Evolutionary conservation across 2,888 invertebrate genomes (phyloP), one percentile per base, ranked within the genome.

Genomic region (Glomeris marginata): DNA sequence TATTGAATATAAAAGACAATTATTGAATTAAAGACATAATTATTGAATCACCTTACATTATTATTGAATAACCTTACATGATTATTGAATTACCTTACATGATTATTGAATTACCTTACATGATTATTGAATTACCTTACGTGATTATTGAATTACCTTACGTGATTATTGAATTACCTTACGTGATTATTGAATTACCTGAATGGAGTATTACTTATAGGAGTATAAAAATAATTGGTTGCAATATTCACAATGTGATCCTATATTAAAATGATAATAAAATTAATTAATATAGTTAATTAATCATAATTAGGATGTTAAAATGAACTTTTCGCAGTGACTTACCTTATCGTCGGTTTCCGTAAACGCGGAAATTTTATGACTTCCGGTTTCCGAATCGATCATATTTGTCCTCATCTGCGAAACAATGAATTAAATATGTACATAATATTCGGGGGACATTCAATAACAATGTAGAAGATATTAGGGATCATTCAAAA

Each of bases 341-440:
- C 8, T 33, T 41, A 47, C 47, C 40, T 41, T 4, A 35, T 49
- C 49, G 4, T 35, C 49, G 8, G 43, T 35, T 20, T 42, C 43
- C 22, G 43, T 37, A 43, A 11, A 43, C 11, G 49, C 45, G 22
- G 15, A 18, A 48, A 47, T 46, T 11, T 41, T 18, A 36, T 51
- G 48, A 6, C 40, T 55, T 35, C 58, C 60, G 21, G 56, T 53
- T 41, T 60, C 54, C 3, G 58, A 57, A 54, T 66, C 60, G 18
- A 68, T 65, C 68, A 69, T 67, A 2, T 59, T 53, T 28, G 55
- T 57, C 8, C 68, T 57, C 45, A 68, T 48, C 64, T 28, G 28
- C 4, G 8, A 28, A 28, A 28, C n/a, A n/a, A n/a, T n/a, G n/a
- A n/a, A n/a, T n/a, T n/a, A n/a, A n/a, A n/a, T n/a, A n/a, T n/a